Evolutionary conservation across 2,797 vertebrate species (phyloP), one percentile per base, ranked within the genome.

Genomic region (Trichosurus vulpecula): DNA sequence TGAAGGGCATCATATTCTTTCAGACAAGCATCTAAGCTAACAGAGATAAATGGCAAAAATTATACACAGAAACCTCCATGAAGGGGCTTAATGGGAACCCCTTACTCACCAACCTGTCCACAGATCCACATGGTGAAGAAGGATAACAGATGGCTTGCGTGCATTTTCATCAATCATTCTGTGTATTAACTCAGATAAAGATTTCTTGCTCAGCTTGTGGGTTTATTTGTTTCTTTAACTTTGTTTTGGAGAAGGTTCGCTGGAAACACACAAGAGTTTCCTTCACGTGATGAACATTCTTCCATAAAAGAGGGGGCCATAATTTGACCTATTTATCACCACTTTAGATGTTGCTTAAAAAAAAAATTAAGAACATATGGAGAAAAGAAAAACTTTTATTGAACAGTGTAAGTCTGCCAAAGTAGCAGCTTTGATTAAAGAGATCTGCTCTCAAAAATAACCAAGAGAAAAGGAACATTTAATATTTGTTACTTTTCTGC

Each of bases 321-420:
- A 81, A n/a, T 92, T 95, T 90, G 3, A 5, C 54, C n/a, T 74
- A 19, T 61, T 93, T 91, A 93, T 92, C 81, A 87, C 90, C 51
- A 57, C 47, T 89, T n/a, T 52, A 55, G 25, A 30, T 92, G 61
- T 35, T 90, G 56, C 51, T 56, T 66, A 93, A 92, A 92, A 56
- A 56, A 56, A 16, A 11, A 91, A 41, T 54, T 74, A 52, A 54
- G 53, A 96, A 35, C 53, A 25, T 90, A 52, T 81, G 16, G 90
- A 95, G 90, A 94, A 91, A 57, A 91, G 41, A 94, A 94, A 96
- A 95, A 91, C 47, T 92, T 27, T 31, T 89, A 52, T 93, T 53
- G 61, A 95, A 55, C 55, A 90, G 52, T 35, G 22, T 41, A 89
- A 91, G 57, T 74, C 6, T 25, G 81, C 53, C 58, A n/a, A n/a